These are phyloP conservation scores for Pterocles orientalis DNA, from an alignment of 2,113 vertebrate species.

Conservation along the genomic window DNA sequence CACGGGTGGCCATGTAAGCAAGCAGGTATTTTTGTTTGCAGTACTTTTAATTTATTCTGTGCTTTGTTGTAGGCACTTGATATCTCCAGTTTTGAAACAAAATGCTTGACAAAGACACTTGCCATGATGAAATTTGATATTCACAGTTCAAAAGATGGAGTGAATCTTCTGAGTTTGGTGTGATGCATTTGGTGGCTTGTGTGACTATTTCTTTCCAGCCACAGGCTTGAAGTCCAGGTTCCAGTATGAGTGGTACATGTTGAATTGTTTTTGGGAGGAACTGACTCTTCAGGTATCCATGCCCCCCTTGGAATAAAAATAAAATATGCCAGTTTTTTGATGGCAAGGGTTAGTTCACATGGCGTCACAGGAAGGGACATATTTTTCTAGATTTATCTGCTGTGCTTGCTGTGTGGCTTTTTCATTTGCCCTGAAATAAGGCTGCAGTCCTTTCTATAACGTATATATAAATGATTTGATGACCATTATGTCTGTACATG, in stretches of 20 bases:
- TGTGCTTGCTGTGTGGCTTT: not conserved
- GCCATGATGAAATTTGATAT: not conserved
- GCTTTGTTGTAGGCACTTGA: not conserved
- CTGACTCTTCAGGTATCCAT: not conserved
- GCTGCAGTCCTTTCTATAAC: not conserved
- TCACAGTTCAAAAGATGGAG: not conserved
- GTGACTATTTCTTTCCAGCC: not conserved
- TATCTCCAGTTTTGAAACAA: not conserved
- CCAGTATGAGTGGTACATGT: rapidly evolving
- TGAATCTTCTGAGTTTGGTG: not conserved
- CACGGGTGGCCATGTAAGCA: not conserved
- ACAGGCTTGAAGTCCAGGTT: not conserved
- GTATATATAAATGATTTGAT: not conserved
- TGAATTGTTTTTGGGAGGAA: not conserved
- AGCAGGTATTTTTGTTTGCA: not conserved
- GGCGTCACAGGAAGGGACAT: not conserved
- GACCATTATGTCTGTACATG: not conserved
- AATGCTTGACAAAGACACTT: not conserved
- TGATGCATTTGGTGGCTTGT: not conserved
- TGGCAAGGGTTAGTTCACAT: not conserved
- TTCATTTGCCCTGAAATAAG: not conserved
- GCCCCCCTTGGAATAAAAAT: not conserved
- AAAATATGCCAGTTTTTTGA: not conserved
- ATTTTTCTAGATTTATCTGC: not conserved
- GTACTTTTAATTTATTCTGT: not conserved